These are phyloP conservation scores for Sinonovacula constricta DNA, from an alignment of 1,140 invertebrate genomes.

Conservation along the genomic window DNA sequence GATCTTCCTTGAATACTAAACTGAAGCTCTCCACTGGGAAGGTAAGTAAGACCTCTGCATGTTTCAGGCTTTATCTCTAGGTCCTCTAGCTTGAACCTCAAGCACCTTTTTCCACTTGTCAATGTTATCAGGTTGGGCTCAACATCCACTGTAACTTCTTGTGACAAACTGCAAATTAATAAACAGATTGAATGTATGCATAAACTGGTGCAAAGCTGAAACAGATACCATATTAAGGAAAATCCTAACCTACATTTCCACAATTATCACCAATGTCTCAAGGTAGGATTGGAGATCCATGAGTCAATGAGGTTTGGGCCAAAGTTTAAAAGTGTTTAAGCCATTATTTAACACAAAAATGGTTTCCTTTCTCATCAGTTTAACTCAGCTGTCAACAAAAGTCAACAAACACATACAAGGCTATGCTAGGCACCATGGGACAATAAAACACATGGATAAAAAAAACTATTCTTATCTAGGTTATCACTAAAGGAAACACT, in stretches of 20 bases:
- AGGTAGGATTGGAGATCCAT: not conserved
- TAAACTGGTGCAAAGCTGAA: not conserved
- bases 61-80: slow-evolving; percentile 22
- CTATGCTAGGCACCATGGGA: too few species aligned
- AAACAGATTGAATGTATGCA: not conserved
- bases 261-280: not conserved
- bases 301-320: not conserved
- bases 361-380: too few species aligned
- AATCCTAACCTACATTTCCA: not conserved
- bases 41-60: slow-evolving; percentile 18
- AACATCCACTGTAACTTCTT: not conserved
- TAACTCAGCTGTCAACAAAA: too few species aligned
- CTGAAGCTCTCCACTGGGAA: slow-evolving; percentile 15
- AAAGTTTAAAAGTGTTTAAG: not conserved
- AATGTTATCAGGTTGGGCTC: slow-evolving; percentile 5
- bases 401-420: too few species aligned
- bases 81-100: not conserved
- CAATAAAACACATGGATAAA: too few species aligned
- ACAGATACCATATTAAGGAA: not conserved
- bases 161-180: slow-evolving; percentile 11
- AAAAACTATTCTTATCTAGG: too few species aligned
- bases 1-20: slow-evolving; percentile 40
- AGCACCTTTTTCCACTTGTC: not conserved
- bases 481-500: too few species aligned
- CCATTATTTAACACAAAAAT: not conserved